A percentile compares a stretch with the other conserved stretches of the same genome.
Evolutionary conservation across 2,797 vertebrate species (phyloP).

Genomic region (Meriones psammophilus): DNA sequence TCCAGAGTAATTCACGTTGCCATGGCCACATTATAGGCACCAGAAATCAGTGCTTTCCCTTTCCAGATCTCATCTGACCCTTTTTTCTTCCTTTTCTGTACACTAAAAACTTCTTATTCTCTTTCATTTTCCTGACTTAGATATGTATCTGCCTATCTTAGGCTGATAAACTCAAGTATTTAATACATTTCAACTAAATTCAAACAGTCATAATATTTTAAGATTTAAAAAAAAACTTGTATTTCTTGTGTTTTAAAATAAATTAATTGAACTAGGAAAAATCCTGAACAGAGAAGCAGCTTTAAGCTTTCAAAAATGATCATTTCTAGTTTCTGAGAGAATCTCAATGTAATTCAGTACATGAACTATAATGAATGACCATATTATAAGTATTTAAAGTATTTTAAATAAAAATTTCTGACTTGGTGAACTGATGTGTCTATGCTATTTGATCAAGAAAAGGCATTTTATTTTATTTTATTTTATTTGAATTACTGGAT

Average conservation of each 20-base stretch:
- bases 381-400: conserved; percentile 38
- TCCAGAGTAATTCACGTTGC: background rate
- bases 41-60: background rate
- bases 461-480: background rate
- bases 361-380: background rate
- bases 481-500: conserved; percentile 19
- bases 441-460: background rate
- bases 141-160: background rate
- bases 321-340: background rate
- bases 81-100: background rate
- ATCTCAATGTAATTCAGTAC: background rate
- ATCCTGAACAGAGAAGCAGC: conserved; percentile 37
- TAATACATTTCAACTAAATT: background rate
- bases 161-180: background rate
- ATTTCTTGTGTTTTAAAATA: background rate
- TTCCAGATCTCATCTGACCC: background rate
- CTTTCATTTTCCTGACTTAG: background rate
- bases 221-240: background rate
- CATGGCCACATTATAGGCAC: background rate
- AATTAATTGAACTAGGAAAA: background rate
- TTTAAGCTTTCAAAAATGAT: conserved; percentile 41
- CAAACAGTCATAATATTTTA: background rate
- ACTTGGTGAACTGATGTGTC: conserved; percentile 4
- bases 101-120: background rate
- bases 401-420: background rate